Percentiles rank a stretch among this genome's conserved stretches.
phyloP scores from a whole-genome alignment of 2,888 invertebrate species.

The Euplagia quadripunctaria region DNA sequence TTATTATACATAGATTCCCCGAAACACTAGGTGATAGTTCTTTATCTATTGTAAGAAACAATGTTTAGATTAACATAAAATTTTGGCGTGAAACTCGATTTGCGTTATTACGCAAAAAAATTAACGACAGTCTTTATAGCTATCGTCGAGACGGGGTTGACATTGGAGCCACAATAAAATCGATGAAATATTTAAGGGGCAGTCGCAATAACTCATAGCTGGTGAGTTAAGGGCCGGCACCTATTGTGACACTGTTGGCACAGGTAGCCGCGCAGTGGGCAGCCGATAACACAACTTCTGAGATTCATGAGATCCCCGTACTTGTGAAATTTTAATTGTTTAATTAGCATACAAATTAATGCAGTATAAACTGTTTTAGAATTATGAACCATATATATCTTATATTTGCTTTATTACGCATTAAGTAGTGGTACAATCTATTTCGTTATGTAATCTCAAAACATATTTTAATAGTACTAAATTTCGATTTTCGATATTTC shows the following conservation, averaged over 20 bases:
- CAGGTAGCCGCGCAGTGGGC: conserved; percentile 78
- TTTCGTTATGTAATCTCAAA: background rate
- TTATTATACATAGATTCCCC: conserved; percentile 9
- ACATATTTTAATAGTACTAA: background rate
- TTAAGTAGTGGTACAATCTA: background rate
- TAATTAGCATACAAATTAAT: conserved; percentile 58
- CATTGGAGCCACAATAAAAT: conserved; percentile 87
- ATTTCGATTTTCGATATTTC: background rate
- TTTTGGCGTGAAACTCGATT: conserved; percentile 70
- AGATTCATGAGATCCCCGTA: conserved; percentile 49
- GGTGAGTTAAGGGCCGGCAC: conserved; percentile 63
- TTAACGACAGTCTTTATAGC: conserved; percentile 77
- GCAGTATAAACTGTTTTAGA: conserved; percentile 20
- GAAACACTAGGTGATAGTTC: conserved; percentile 16
- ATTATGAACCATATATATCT: background rate
- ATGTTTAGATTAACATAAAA: conserved; percentile 56
- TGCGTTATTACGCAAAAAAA: conserved; percentile 72
- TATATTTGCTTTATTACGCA: no score
- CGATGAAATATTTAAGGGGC: conserved; percentile 85
- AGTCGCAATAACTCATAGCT: conserved; percentile 78
- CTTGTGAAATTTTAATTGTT: conserved; percentile 58
- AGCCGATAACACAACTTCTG: conserved; percentile 57
- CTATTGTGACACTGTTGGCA: conserved; percentile 73
- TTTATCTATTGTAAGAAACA: conserved; percentile 32
- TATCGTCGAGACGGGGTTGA: conserved; percentile 83